These are phyloP conservation scores for Sciurus vulgaris DNA, from an alignment of 2,797 vertebrate species.

Conservation along the genomic window DNA sequence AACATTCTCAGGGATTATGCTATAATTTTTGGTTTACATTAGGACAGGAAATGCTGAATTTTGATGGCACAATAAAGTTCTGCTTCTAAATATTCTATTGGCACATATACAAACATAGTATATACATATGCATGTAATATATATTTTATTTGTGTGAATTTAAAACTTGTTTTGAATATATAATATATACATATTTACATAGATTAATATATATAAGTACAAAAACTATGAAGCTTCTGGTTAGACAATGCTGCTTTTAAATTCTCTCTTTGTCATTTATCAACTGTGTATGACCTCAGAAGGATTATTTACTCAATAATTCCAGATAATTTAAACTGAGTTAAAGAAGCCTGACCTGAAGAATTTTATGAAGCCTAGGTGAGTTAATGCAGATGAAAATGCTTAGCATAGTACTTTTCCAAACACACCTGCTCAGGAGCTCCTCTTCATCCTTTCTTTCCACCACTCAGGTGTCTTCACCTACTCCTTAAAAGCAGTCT, in stretches of 20 bases:
- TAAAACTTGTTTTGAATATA: too few relatives aligned
- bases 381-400: neutral
- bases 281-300: neutral
- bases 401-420: neutral
- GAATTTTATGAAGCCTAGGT: neutral
- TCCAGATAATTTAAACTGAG: neutral
- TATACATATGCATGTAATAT: neutral
- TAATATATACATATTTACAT: neutral
- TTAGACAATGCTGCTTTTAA: constrained; percentile 28
- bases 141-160: too few relatives aligned
- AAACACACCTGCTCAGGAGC: neutral
- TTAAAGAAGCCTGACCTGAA: constrained; percentile 24
- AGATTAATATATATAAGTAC: neutral
- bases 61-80: constrained; percentile 1
- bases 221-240: neutral
- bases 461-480: neutral
- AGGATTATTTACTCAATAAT: constrained; percentile 42
- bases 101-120: neutral
- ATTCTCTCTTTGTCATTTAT: neutral
- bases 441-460: neutral
- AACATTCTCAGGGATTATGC: constrained; percentile 8
- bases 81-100: constrained; percentile 13
- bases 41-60: constrained; percentile 22
- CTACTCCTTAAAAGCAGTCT: neutral
- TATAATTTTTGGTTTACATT: constrained; percentile 43